Conservation (phyloP, 1,140 invertebrate species). For the Oppia nitens region DNA sequence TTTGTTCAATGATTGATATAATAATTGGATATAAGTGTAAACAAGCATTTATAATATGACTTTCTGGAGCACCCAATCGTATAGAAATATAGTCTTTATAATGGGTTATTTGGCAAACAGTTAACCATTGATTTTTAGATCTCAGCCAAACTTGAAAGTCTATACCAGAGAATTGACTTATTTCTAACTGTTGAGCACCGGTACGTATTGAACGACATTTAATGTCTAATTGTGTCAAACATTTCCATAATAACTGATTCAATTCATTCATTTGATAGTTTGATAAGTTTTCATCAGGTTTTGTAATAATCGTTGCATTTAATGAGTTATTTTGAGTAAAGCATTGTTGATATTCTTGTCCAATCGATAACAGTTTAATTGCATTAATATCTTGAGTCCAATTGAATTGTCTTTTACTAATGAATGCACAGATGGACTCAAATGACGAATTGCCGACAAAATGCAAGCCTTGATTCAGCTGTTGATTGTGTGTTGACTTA, state of each 20-base stretch:
- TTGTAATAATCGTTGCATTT: background rate
- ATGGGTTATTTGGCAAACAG: background rate
- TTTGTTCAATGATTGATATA: constrained; percentile 8
- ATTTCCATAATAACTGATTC: constrained; percentile 3
- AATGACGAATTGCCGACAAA: constrained; percentile 11
- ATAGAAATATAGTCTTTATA: background rate
- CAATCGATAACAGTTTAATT: background rate
- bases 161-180: constrained; percentile 1
- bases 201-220: background rate
- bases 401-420: background rate
- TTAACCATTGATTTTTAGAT: constrained; percentile 3
- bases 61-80: background rate
- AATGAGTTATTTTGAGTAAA: background rate
- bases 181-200: background rate
- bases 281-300: background rate
- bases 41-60: background rate
- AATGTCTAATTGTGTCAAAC: background rate
- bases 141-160: background rate
- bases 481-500: background rate
- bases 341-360: background rate
- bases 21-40: background rate
- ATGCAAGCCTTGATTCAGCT: constrained; percentile 8
- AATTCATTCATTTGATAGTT: background rate
- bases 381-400: background rate
- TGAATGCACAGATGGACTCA: constrained; percentile 5